Percentiles rank a stretch among this genome's conserved stretches.
These are phyloP conservation scores for Danio tinwini DNA, from an alignment of 2,797 vertebrate genomes.

Conservation along the genomic window DNA sequence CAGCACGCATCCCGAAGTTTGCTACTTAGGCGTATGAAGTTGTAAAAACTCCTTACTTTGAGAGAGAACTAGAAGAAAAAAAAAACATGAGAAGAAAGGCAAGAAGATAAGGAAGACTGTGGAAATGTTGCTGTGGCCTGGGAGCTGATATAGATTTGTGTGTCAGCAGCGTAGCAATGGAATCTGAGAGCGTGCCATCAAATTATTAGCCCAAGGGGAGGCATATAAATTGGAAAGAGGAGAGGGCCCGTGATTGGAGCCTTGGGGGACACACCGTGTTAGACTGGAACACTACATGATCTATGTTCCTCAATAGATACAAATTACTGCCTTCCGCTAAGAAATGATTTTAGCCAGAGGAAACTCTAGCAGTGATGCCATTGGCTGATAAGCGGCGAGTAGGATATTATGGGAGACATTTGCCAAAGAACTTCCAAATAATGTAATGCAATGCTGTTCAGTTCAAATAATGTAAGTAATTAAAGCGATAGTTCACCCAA, in stretches of 20 bases:
- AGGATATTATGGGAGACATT: background rate
- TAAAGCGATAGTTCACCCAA: too few relatives aligned
- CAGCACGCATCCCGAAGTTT: background rate
- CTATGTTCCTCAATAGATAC: slow-evolving; percentile 23
- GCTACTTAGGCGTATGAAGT: background rate
- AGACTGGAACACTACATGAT: slow-evolving; percentile 32
- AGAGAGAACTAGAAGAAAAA: background rate
- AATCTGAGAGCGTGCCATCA: background rate
- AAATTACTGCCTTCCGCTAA: slow-evolving; percentile 10
- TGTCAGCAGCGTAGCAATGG: slow-evolving; percentile 20
- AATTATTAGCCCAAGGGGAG: slow-evolving; percentile 18
- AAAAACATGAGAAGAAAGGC: background rate
- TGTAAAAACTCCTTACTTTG: background rate
- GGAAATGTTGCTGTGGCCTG: background rate
- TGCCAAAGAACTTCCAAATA: background rate
- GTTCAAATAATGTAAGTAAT: background rate
- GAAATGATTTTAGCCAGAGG: slow-evolving; percentile 8
- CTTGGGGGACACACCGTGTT: background rate
- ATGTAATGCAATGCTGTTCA: background rate
- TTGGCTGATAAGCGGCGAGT: background rate
- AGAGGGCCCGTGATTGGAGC: slow-evolving; percentile 9
- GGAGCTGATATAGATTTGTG: slow-evolving; percentile 28
- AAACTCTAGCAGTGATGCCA: background rate
- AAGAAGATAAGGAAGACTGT: slow-evolving; percentile 7
- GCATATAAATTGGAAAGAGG: slow-evolving; percentile 30